These are phyloP conservation scores for Ceratoteleas bidentatus DNA, from an alignment of 1,140 invertebrate species.

Conservation along the genomic window DNA sequence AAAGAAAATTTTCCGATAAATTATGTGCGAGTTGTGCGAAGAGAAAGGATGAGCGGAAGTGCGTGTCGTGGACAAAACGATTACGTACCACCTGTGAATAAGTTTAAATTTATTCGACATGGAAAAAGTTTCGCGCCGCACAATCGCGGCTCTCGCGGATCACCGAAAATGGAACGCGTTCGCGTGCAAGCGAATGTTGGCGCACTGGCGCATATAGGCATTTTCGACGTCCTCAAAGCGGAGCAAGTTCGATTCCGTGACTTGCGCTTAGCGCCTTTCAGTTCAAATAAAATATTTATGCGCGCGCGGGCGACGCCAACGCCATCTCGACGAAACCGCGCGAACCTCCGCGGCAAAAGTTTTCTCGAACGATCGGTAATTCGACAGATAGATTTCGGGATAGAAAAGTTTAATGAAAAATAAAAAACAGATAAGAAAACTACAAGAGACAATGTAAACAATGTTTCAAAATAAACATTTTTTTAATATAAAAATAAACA, in stretches of 20 bases:
- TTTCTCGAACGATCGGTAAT: too few relatives aligned
- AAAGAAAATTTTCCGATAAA: too few relatives aligned
- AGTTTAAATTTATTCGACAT: slow-evolving; percentile 53
- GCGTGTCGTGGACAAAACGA: not conserved
- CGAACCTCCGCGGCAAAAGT: too few relatives aligned
- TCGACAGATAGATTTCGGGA: too few relatives aligned
- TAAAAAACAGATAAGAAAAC: too few relatives aligned
- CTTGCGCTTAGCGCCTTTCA: slow-evolving; percentile 63
- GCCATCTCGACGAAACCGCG: slow-evolving; percentile 65
- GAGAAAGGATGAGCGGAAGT: too few relatives aligned
- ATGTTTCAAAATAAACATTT: too few relatives aligned
- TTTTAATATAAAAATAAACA: too few relatives aligned
- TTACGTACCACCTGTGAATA: slow-evolving; percentile 61
- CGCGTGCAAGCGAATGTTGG: slow-evolving; percentile 47
- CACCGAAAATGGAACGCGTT: slow-evolving; percentile 45
- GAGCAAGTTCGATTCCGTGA: slow-evolving; percentile 56
- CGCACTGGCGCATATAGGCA: slow-evolving; percentile 53
- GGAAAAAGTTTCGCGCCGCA: slow-evolving; percentile 48
- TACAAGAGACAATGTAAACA: too few relatives aligned
- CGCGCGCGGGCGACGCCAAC: slow-evolving; percentile 41
- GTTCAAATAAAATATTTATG: slow-evolving; percentile 65
- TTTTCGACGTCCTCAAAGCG: slow-evolving; percentile 50
- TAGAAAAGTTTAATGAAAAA: too few relatives aligned
- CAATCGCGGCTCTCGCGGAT: slow-evolving; percentile 18
- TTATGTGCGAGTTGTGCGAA: too few relatives aligned